Evolutionary conservation across 2,888 invertebrate species (phyloP), one percentile per base, ranked within the genome.

Genomic region (Drosophila rubida): DNA sequence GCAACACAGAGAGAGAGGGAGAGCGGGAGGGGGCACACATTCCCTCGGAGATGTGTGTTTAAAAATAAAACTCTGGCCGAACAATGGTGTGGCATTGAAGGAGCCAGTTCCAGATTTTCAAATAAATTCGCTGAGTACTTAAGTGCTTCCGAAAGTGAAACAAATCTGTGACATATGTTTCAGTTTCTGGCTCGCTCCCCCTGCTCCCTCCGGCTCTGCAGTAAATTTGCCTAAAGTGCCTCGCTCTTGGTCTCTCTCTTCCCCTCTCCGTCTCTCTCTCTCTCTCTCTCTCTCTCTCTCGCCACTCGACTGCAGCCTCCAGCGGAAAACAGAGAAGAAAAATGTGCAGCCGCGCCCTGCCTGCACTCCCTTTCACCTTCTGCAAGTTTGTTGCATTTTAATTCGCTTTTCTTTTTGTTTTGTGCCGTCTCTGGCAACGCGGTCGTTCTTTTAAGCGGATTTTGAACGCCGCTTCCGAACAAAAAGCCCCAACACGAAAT

Each of bases 161-260:
- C 90, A 90, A 90, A 90, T 90, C 91, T 90, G 90, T 89, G 90
- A 90, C 90, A 90, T 90, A 89, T 90, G 91, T 90, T 90, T 74
- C 87, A 68, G 78, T 71, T 68, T 61, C 66, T 39, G 39, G 55
- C 25, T 37, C 69, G 30, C 44, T 16, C 59, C 53, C 32, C 3
- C 42, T 4, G 32, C 2, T 13, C 7, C 41, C 11, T 1, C 25
- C 0, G 16, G 2, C 16, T 13, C 42, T 63, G 19, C 32, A 59
- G 72, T 66, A 78, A 81, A 81, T 81, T 84, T 73, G 81, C 81
- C 75, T 70, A 80, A 88, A 88, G 87, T 87, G 75, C 60, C 78
- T 62, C 35, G n/a, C n/a, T n/a, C n/a, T n/a, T n/a, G n/a, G n/a
- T 37, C 44, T 27, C 30, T 58, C 64, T 60, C 67, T 60, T 62